Conservation (phyloP, 2,113 vertebrate genomes). For the Stegostoma tigrinum region DNA sequence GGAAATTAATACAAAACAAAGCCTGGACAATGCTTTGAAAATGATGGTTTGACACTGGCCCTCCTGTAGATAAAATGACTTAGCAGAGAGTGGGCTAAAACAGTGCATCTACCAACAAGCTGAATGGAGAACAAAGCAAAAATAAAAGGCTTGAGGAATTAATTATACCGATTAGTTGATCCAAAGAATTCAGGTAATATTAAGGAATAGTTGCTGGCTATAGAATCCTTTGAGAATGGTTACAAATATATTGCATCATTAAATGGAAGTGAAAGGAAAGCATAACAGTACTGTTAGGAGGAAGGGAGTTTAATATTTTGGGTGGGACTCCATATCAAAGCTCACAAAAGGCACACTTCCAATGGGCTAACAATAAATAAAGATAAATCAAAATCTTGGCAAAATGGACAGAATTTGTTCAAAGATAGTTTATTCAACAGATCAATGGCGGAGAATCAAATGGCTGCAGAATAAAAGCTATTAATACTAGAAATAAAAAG, state of each 20-base stretch:
- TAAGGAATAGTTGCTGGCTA: not conserved
- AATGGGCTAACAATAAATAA: not conserved
- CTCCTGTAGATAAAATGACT: no score
- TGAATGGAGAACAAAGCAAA: not conserved
- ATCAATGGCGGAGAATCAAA: not conserved
- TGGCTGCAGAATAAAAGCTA: not conserved
- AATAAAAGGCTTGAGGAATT: constrained; percentile 1
- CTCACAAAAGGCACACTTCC: not conserved
- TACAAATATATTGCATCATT: not conserved
- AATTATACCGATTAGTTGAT: not conserved
- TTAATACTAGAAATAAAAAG: not conserved
- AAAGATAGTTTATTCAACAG: not conserved
- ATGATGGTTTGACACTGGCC: not conserved
- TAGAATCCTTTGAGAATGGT: not conserved
- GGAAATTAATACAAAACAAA: not conserved
- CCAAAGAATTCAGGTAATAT: not conserved
- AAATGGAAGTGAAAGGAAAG: not conserved
- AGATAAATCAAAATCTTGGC: not conserved
- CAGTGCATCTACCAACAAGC: not conserved
- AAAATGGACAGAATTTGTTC: not conserved
- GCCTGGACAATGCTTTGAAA: not conserved
- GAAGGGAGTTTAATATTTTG: not conserved
- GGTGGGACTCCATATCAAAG: not conserved
- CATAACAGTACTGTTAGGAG: not conserved
- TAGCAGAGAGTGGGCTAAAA: not conserved